Base-by-base conservation (phyloP, 2,888 invertebrate genomes). In the Maniola hyperantus region DNA sequence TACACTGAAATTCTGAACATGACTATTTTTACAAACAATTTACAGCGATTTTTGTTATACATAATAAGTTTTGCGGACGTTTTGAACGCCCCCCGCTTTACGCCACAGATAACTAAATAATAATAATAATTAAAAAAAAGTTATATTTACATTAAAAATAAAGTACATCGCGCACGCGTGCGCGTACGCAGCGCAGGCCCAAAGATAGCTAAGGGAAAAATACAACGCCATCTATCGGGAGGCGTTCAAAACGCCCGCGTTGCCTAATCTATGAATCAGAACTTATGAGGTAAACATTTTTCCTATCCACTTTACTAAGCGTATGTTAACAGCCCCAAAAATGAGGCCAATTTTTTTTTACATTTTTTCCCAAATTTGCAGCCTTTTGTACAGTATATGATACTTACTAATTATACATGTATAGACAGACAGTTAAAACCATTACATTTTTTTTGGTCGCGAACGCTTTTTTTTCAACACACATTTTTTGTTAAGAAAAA, bases 1-100 rank as follows among this genome's bases (percentile, higher is more conserved):
- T 90, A 89, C 87, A 89, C 83, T 86, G 88, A 90, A 89, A 85
- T 88, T 84, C 85, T 84, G 89, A 90, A 88, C 87, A 84, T 87
- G 88, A 89, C 91, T 91, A 88, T 87, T 88, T 87, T 87, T 90
- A 91, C 89, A 90, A 89, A 88, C 88, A 90, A 90, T 88, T 88
- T 90, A 91, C 89, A 90, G 90, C 87, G 80, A 82, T 83, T 76
- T 81, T 79, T 76, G 72, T 76, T 75, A 72, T 76, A 73, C 57
- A 67, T 69, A 74, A 69, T 71, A 69, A 57, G 57, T 39, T 55
- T 39, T 67, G 73, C 81, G 78, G 72, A 72, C 71, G 66, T 74
- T 79, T 77, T 75, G 81, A 81, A 80, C 78, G 79, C 73, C 69
- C 71, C 75, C 76, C 69, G 68, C 68, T 39, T 59, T 66, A 76